Base-by-base conservation (phyloP, 2,888 invertebrate species). In the Zelleria hepariella region DNA sequence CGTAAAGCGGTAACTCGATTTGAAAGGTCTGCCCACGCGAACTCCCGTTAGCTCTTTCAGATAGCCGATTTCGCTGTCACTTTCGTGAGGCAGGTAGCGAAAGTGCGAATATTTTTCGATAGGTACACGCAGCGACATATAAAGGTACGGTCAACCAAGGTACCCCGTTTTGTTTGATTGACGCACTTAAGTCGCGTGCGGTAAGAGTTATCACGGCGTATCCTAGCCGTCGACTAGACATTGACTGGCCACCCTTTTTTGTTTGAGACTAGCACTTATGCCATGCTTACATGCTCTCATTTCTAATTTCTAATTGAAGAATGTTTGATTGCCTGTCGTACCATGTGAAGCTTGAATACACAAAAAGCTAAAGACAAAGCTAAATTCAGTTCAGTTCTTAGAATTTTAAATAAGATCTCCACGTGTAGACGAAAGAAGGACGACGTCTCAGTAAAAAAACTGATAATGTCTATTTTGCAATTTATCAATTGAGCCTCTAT, bases 1-100 rank as follows among this genome's bases (percentile, higher is more conserved):
- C 15, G 5, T 23, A 23, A 24, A 10, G 2, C 26, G 23, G 15
- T 7, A 54, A 54, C 54, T 18, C 26, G 54, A 25, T 54, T 54
- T 54, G 54, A 54, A 54, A 54, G 54, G 54, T 26, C 25, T n/a
- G 24, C 53, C 15, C 25, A 8, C 10, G n/a, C 53, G 21, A 21
- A 18, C 10, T 8, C 10, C 27, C 32, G 32, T 55, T 55, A 27
- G 32, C 32, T 20, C 32, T 21, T 32, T 32, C 24, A 23, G 55
- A 54, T 51, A 4, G 20, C 21, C 51, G 54, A 55, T 55, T 42
- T 55, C 55, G 55, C 55, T 55, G 55, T 55, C 55, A 42, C 55
- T 55, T 55, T 55, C 32, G 15, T 55, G 10, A 10, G 4, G 18
- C 32, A 53, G 20, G 18, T 15, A 55, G 55, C 55, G 55, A 55